phyloP scores from a whole-genome alignment of 2,888 invertebrate genomes.

The Sinohyriopsis cumingii region DNA sequence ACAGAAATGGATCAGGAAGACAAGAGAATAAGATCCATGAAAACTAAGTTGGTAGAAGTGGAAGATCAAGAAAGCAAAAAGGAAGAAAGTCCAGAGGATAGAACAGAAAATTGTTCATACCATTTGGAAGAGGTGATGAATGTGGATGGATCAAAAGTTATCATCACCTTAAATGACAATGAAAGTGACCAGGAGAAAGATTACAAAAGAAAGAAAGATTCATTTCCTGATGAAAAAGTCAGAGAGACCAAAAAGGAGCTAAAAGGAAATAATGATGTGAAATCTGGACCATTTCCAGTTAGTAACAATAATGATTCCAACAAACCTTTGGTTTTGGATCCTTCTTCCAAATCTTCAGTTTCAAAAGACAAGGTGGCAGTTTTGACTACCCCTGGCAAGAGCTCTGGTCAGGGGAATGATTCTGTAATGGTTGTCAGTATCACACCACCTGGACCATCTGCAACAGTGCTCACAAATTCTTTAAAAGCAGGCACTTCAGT shows the following conservation, averaged over 20 bases:
- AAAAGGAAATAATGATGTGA: conserved; percentile 1
- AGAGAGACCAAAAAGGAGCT: not conserved
- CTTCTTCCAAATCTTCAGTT: too few species aligned
- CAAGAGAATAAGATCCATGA: conserved; percentile 9
- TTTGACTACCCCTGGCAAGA: too few species aligned
- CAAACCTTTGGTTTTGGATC: too few species aligned
- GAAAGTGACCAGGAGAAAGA: conserved; percentile 14
- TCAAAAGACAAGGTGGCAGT: too few species aligned
- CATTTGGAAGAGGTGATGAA: conserved; percentile 38
- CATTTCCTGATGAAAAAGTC: conserved; percentile 1
- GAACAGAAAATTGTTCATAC: conserved; percentile 1
- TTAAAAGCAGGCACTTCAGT: too few species aligned
- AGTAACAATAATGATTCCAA: not conserved
- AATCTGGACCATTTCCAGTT: not conserved
- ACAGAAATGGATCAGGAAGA: not conserved
- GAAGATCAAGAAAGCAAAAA: conserved; percentile 3
- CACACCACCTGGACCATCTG: too few species aligned
- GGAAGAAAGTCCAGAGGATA: conserved; percentile 23
- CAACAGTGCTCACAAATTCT: too few species aligned
- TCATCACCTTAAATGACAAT: conserved; percentile 40
- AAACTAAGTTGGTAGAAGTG: not conserved
- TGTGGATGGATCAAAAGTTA: conserved; percentile 36
- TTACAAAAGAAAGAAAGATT: not conserved
- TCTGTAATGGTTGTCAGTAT: too few species aligned
- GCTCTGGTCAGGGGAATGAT: too few species aligned